phyloP scores from a whole-genome alignment of 1,140 invertebrate genomes.

The Luehdorfia chinensis region DNA sequence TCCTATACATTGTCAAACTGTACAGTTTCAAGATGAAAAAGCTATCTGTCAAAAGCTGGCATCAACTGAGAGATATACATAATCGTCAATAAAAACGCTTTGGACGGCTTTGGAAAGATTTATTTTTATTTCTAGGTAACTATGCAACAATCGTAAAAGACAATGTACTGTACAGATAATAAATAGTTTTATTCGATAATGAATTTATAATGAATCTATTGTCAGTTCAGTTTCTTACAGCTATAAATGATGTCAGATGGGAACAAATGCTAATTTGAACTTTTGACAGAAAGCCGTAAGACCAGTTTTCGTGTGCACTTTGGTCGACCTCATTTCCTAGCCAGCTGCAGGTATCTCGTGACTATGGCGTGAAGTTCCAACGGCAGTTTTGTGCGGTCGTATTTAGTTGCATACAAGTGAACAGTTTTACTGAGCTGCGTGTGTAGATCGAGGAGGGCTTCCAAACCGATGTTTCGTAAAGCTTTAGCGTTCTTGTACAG shows the following conservation, averaged over 20 bases:
- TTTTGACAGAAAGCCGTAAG: slow-evolving; percentile 11
- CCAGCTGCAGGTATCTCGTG: slow-evolving; percentile 51
- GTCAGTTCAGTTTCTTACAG: slow-evolving; percentile 13
- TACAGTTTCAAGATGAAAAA: not conserved
- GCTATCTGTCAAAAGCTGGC: slow-evolving; percentile 12
- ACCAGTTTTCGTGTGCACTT: slow-evolving; percentile 2
- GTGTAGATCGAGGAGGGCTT: slow-evolving; percentile 80
- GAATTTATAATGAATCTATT: slow-evolving; percentile 30
- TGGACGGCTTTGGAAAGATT: slow-evolving; percentile 35
- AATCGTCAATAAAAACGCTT: slow-evolving; percentile 12
- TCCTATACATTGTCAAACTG: not conserved
- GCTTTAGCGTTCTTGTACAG: slow-evolving; percentile 77
- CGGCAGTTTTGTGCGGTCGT: slow-evolving; percentile 79
- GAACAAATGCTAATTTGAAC: slow-evolving; percentile 22
- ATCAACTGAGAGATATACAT: not conserved
- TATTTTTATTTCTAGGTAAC: not conserved
- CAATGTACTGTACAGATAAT: slow-evolving; percentile 4
- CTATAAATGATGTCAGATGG: slow-evolving; percentile 21
- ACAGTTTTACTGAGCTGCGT: slow-evolving; percentile 78
- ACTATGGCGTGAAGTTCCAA: slow-evolving; percentile 72
- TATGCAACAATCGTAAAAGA: not conserved
- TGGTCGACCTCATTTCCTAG: slow-evolving; percentile 39
- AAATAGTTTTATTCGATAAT: not conserved
- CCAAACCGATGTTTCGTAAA: slow-evolving; percentile 77
- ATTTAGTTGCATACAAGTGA: slow-evolving; percentile 70